These are phyloP conservation scores for Lamprologus callipterus DNA, from an alignment of 2,113 vertebrate species.

Conservation along the genomic window DNA sequence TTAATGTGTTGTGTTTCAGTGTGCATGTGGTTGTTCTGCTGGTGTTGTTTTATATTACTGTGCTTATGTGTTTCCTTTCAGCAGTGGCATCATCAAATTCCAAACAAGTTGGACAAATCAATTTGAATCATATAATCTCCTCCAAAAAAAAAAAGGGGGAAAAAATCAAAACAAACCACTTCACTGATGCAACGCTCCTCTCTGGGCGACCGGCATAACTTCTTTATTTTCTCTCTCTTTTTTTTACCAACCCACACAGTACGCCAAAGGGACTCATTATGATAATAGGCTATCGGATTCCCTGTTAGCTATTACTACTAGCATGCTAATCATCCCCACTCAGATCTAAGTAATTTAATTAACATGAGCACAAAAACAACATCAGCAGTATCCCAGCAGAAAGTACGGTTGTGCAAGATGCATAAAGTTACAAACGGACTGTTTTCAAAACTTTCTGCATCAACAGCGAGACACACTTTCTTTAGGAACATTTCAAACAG, in stretches of 20 bases:
- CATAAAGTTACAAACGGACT: not conserved
- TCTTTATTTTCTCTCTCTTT: not conserved
- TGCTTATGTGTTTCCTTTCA: not conserved
- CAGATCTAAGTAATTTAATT: slow-evolving; percentile 55
- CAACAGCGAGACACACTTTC: not conserved
- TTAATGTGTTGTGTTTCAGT: not conserved
- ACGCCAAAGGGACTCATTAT: slow-evolving; percentile 50
- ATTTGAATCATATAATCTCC: slow-evolving; percentile 10
- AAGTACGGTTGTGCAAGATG: not conserved
- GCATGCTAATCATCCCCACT: slow-evolving; percentile 54
- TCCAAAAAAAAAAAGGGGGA: rapidly evolving
- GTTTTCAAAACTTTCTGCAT: not conserved
- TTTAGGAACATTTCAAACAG: not conserved
- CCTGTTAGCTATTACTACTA: slow-evolving; percentile 55
- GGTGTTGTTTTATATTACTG: not conserved
- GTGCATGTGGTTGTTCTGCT: not conserved
- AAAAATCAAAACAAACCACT: not conserved
- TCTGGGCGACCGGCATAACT: not conserved
- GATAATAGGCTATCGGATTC: slow-evolving; percentile 54
- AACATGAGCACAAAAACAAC: slow-evolving; percentile 48
- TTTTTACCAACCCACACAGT: not conserved
- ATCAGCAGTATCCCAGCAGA: slow-evolving; percentile 5
- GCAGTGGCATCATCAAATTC: slow-evolving; percentile 20
- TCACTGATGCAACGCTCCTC: slow-evolving; percentile 2
- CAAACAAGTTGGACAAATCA: slow-evolving; percentile 8